Conservation (phyloP, 2,113 vertebrate genomes). For the Morphnarchus princeps region DNA sequence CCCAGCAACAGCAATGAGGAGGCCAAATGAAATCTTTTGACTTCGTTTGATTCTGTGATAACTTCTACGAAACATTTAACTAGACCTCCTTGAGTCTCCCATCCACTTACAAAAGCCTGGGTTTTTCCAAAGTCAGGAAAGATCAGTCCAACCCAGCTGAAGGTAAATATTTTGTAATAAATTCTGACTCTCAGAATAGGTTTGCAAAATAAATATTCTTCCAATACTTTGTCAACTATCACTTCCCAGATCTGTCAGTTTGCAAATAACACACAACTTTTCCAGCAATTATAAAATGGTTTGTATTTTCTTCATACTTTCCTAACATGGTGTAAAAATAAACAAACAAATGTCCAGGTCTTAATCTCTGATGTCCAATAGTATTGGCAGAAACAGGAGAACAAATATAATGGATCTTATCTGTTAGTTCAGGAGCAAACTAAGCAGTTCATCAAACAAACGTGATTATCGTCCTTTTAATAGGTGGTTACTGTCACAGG, state of each 20-base stretch:
- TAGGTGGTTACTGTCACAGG: not conserved
- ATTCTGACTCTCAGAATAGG: not conserved
- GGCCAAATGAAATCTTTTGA: not conserved
- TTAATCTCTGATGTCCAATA: slow-evolving; percentile 2
- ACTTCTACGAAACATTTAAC: not conserved
- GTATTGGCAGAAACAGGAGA: not conserved
- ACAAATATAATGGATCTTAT: not conserved
- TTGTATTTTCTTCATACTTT: not conserved
- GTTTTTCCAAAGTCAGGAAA: slow-evolving; percentile 10
- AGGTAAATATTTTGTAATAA: not conserved
- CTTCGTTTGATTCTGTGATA: not conserved
- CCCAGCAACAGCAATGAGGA: not conserved
- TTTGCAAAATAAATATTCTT: not conserved
- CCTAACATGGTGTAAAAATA: not conserved
- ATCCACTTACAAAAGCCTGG: not conserved
- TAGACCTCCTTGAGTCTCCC: not conserved
- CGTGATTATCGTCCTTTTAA: not conserved
- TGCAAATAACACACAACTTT: not conserved
- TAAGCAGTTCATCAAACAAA: slow-evolving; percentile 9
- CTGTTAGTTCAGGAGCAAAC: slow-evolving; percentile 41
- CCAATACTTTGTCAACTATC: not conserved
- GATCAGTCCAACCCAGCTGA: not conserved
- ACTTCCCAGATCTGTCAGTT: not conserved
- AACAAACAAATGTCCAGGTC: not conserved
- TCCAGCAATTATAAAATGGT: not conserved